These are phyloP conservation scores for Camptogramma bilineatum DNA, from an alignment of 2,888 invertebrate genomes.

Conservation along the genomic window DNA sequence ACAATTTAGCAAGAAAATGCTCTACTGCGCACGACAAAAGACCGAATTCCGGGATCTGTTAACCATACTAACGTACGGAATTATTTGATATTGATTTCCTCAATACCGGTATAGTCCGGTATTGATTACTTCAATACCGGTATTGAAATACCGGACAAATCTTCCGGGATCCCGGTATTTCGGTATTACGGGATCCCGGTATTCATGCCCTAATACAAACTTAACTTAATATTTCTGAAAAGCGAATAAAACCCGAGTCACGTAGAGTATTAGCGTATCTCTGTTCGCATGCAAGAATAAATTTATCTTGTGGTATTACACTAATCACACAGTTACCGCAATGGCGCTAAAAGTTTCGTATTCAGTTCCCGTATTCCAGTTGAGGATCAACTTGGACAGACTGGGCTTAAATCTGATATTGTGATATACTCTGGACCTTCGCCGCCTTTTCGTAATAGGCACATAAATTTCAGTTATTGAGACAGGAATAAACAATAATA, in stretches of 20 bases:
- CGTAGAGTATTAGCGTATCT: constrained; percentile 36
- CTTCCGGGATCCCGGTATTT: too few species aligned
- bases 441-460: not conserved
- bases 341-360: not conserved
- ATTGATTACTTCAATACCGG: too few species aligned
- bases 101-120: too few species aligned
- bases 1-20: too few species aligned
- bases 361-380: not conserved
- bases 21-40: too few species aligned
- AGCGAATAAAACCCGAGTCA: constrained; percentile 23
- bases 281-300: not conserved
- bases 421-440: constrained; percentile 1
- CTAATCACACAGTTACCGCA: not conserved
- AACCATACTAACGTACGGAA: too few species aligned
- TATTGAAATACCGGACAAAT: too few species aligned
- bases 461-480: not conserved
- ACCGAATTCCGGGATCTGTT: too few species aligned
- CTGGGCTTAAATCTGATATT: not conserved
- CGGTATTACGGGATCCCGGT: too few species aligned
- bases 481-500: not conserved
- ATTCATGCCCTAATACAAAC: too few species aligned
- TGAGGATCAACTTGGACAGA: not conserved
- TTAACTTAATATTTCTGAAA: not conserved
- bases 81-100: too few species aligned
- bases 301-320: constrained; percentile 31